phyloP scores from a whole-genome alignment of 1,140 invertebrate genomes.

The roundworm (Caenorhabditis elegans) region WBcel235 BX284605.5:9286001-9286500 shows the following conservation, averaged over 20 bases:
- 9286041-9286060: constrained; percentile 62
- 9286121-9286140: constrained; percentile 38
- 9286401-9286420: constrained; percentile 66
- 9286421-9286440: constrained; percentile 65
- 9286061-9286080: constrained; percentile 65
- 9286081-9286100: constrained; percentile 63
- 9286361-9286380: constrained; percentile 66
- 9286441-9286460: constrained; percentile 65
- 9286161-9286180: constrained; percentile 65
- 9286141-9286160: constrained; percentile 14
- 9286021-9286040: constrained; percentile 63
- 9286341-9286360: constrained; percentile 63
- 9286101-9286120: constrained; percentile 63
- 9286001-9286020: constrained; percentile 60
- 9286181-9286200: constrained; percentile 66
- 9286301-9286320: neutral
- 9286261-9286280: constrained; percentile 64
- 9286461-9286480: constrained; percentile 63
- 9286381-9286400: constrained; percentile 61
- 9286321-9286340: constrained; percentile 56
- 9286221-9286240: constrained; percentile 63
- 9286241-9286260: constrained; percentile 65
- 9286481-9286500: constrained; percentile 66
- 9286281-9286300: constrained; percentile 59
- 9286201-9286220: constrained; percentile 63